phyloP scores from a whole-genome alignment of 2,797 vertebrate species.

The Tenualosa thibaudeaui region DNA sequence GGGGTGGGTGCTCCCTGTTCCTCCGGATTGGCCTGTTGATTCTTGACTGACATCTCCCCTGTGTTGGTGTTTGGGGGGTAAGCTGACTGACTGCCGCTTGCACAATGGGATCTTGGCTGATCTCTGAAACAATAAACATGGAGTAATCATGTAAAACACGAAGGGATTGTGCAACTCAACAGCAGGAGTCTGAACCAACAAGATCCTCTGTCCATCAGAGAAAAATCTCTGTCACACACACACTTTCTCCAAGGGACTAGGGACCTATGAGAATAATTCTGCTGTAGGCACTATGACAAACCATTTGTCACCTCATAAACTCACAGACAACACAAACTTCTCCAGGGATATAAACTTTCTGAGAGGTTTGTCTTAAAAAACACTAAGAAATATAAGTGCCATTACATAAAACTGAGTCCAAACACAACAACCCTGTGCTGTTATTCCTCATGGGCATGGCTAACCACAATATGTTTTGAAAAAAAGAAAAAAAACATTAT shows the following conservation, averaged over 20 bases:
- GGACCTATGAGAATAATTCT: not conserved
- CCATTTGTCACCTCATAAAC: not conserved
- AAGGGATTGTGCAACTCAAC: not conserved
- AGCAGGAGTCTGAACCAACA: conserved; percentile 14
- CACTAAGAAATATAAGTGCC: not conserved
- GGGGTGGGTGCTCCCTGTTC: conserved; percentile 5
- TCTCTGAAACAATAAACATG: conserved; percentile 18
- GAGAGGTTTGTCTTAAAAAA: not conserved
- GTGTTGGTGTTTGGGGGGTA: conserved; percentile 16
- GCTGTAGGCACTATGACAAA: not conserved
- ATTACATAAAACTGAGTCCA: not conserved
- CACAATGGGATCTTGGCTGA: conserved; percentile 8
- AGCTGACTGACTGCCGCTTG: conserved; percentile 14
- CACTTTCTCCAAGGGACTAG: not conserved
- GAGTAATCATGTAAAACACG: not conserved
- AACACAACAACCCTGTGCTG: not conserved
- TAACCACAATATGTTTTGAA: not conserved
- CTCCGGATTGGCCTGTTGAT: conserved; percentile 14
- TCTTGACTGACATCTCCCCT: not conserved
- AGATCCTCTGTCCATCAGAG: conserved; percentile 1
- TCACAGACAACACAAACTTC: not conserved
- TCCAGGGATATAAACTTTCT: not conserved
- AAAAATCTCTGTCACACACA: not conserved
- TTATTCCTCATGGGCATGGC: not conserved
- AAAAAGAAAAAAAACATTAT: not conserved